phyloP scores from a whole-genome alignment of 2,888 invertebrate genomes.

The Cheilosia soror region DNA sequence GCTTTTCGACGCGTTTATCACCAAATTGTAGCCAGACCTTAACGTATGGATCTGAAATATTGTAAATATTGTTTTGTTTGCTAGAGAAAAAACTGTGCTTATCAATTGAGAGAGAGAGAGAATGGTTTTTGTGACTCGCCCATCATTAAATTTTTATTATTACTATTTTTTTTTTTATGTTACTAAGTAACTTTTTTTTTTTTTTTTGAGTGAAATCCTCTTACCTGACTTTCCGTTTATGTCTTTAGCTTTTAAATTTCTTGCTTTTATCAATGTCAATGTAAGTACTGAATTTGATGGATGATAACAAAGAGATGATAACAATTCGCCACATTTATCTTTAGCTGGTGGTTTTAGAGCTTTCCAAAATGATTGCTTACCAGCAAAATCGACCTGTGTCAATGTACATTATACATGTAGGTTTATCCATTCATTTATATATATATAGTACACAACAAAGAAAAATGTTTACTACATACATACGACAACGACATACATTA shows the following conservation, averaged over 20 bases:
- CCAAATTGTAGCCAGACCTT: constrained; percentile 98
- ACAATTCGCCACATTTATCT: constrained; percentile 95
- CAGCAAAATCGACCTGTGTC: constrained; percentile 92
- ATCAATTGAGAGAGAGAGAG: neutral
- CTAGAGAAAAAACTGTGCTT: neutral
- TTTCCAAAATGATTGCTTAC: constrained; percentile 98
- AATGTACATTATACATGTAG: constrained; percentile 3
- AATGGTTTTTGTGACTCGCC: neutral
- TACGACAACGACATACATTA: too few relatives aligned
- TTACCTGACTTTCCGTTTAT: constrained; percentile 97
- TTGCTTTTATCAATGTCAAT: constrained; percentile 94
- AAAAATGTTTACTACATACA: too few relatives aligned
- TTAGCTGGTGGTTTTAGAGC: constrained; percentile 95
- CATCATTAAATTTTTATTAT: neutral
- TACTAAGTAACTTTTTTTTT: neutral
- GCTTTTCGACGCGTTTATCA: constrained; percentile 96
- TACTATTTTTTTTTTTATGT: too few relatives aligned
- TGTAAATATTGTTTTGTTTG: constrained; percentile 53
- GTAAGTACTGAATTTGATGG: constrained; percentile 97
- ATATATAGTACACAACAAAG: too few relatives aligned
- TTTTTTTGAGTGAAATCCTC: constrained; percentile 73
- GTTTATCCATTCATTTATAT: too few relatives aligned
- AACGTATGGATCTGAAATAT: constrained; percentile 96
- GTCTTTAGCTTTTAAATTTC: constrained; percentile 97
- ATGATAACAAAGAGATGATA: constrained; percentile 97